Conservation (phyloP, 2,113 vertebrate genomes). For the Brachionichthys hirsutus region DNA sequence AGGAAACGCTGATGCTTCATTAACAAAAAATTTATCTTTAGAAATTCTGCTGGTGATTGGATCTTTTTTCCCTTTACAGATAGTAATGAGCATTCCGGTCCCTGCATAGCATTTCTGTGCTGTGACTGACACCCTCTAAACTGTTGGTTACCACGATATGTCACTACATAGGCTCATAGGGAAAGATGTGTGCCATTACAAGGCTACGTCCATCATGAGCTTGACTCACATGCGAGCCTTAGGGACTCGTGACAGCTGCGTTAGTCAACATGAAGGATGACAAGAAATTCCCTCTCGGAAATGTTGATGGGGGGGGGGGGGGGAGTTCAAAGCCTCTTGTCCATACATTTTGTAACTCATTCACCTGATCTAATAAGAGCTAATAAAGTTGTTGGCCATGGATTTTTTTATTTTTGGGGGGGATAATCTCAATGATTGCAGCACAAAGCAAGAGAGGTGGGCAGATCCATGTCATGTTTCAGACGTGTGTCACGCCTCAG, state of each 20-base stretch:
- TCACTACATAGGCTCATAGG: constrained; percentile 13
- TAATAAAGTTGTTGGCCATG: constrained; percentile 59
- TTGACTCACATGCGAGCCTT: constrained; percentile 13
- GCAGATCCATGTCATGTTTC: constrained; percentile 40
- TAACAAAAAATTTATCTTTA: constrained; percentile 10
- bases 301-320: constrained; percentile 12
- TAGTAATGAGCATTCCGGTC: not conserved
- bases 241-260: constrained; percentile 4
- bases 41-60: not conserved
- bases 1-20: not conserved
- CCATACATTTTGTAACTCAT: constrained; percentile 44
- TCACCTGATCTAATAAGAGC: constrained; percentile 49
- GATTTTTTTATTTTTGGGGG: constrained; percentile 42
- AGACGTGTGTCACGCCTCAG: constrained; percentile 62
- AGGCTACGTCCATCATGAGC: constrained; percentile 22
- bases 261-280: constrained; percentile 29
- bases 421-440: constrained; percentile 19
- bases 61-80: not conserved
- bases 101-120: not conserved
- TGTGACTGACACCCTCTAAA: constrained; percentile 13
- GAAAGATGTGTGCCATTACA: constrained; percentile 9
- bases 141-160: constrained; percentile 21
- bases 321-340: constrained; percentile 11
- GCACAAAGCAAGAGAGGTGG: constrained; percentile 13
- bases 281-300: constrained; percentile 40